Evolutionary conservation across 2,797 vertebrate species (phyloP).

Genomic region (Mus minutoides): DNA sequence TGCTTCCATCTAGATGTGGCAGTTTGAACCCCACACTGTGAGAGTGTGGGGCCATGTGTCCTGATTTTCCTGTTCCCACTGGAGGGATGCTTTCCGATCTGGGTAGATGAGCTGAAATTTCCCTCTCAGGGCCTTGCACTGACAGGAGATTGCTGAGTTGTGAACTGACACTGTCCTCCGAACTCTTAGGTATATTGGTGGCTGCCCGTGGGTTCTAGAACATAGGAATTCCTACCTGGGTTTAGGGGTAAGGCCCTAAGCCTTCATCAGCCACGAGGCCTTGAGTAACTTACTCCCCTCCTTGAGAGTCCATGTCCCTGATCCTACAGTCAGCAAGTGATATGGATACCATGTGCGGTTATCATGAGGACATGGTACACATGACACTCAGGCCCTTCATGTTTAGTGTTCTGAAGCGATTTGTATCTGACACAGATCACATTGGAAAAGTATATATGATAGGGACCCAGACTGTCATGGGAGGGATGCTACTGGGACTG

Average conservation of each 20-base stretch:
- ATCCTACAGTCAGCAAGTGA: fast-evolving
- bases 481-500: neutral
- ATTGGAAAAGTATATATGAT: neutral
- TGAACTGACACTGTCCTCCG: neutral
- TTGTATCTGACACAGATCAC: fast-evolving
- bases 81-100: neutral
- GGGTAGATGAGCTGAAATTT: neutral
- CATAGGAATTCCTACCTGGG: neutral
- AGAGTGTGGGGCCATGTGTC: neutral
- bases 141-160: neutral
- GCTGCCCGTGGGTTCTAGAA: neutral
- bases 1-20: neutral
- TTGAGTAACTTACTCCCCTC: neutral
- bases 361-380: neutral
- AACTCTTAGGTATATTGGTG: too few species aligned
- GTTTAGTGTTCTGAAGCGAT: neutral
- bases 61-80: neutral
- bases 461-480: neutral
- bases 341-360: too few species aligned
- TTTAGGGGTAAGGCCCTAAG: neutral
- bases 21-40: neutral
- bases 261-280: neutral
- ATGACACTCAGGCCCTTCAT: neutral
- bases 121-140: neutral
- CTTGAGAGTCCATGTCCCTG: neutral